Evolutionary conservation across 2,888 invertebrate genomes (phyloP), one percentile per base, ranked within the genome.

Genomic region (Suillia variegata): DNA sequence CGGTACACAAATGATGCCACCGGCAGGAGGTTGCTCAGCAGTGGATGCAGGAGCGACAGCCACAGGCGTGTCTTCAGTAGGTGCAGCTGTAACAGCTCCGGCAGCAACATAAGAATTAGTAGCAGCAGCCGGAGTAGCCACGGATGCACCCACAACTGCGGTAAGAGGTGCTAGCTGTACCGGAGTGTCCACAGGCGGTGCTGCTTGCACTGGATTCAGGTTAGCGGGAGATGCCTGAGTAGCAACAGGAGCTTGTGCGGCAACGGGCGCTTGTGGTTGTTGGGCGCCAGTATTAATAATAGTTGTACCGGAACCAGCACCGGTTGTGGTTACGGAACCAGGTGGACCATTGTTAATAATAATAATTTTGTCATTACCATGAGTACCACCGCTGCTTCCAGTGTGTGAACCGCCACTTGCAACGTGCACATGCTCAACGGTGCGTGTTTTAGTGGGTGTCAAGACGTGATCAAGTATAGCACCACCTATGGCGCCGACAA

Each of bases 321-420:
- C 73, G 0, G 67, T 65, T 1, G 79, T 76, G 33, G 78, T 73
- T 51, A 78, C 79, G 6, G 79, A 77, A 6, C 78, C 78, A 0
- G 80, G 80, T 13, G 79, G 80, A 51, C 81, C 81, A 60, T 81
- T 80, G 58, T 81, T 80, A 13, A 80, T 80, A n/a, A 80, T 80
- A 2, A 81, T 79, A 47, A 80, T 76, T 61, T 66, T 74, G n/a
- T 79, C 77, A n/a, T 69, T 70, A 4, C 69, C 68, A 12, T 54
- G 54, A 33, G 26, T 54, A 6, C 51, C 58, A 3, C 61, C 63
- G 2, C 64, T 63, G 1, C 63, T 58, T 2, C 65, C 63, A 1
- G 72, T 69, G 1, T 65, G 65, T 12, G 64, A 65, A 1, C 65
- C 60, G 20, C 65, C 58, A n/a, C 65, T 62, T 5, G 56, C 61